phyloP scores from a whole-genome alignment of 2,113 vertebrate species.

The Mormyrus lacerda region DNA sequence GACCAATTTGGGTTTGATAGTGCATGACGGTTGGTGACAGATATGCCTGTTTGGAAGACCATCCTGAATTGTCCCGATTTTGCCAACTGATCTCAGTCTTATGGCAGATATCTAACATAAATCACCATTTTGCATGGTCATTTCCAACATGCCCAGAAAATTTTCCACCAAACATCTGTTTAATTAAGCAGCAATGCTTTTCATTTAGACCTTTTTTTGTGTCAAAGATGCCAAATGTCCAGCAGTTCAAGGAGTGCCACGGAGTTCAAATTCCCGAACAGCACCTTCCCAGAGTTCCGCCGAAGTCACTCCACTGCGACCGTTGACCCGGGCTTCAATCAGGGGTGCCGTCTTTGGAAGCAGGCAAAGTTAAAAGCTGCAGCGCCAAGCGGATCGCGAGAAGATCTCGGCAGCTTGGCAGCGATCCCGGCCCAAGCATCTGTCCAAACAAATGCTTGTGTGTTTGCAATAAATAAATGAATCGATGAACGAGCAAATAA shows the following conservation, averaged over 20 bases:
- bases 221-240: not conserved
- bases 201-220: not conserved
- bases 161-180: not conserved
- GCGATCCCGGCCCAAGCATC: slow-evolving; percentile 39
- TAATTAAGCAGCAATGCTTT: not conserved
- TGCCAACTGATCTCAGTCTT: not conserved
- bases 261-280: not conserved
- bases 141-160: not conserved
- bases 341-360: slow-evolving; percentile 31
- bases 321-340: slow-evolving; percentile 5
- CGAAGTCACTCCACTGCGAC: not conserved
- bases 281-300: not conserved
- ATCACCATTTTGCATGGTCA: not conserved
- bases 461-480: slow-evolving; percentile 43
- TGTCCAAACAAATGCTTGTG: slow-evolving; percentile 44
- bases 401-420: slow-evolving; percentile 39
- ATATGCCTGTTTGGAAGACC: not conserved
- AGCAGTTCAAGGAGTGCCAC: not conserved
- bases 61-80: not conserved
- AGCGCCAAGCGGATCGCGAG: slow-evolving; percentile 25
- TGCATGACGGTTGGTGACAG: not conserved
- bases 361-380: slow-evolving; percentile 30
- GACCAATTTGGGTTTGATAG: not conserved
- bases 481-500: slow-evolving; percentile 39
- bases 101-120: not conserved